Percentiles rank a stretch among this genome's conserved stretches.
Conservation (phyloP, 2,888 invertebrate species). For the Dasysyrphus tricinctus region DNA sequence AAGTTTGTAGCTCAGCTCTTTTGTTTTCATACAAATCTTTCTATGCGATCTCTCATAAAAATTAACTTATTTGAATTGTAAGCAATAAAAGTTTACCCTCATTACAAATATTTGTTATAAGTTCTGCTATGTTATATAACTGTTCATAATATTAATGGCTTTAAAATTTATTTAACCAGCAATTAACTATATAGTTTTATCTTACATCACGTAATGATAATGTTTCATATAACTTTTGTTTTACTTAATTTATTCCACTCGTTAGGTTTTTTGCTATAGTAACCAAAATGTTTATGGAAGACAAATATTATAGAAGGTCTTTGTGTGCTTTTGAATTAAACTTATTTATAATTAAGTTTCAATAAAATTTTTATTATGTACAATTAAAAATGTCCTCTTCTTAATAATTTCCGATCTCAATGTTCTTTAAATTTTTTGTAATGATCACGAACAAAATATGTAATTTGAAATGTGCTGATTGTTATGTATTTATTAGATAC, state of each 20-base stretch:
- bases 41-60: not conserved
- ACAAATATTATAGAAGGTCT: not conserved
- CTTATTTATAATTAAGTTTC: not conserved
- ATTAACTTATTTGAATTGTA: not conserved
- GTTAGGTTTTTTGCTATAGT: not conserved
- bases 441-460: not conserved
- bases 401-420: not conserved
- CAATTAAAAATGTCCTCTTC: not conserved
- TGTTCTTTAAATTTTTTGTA: not conserved
- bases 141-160: not conserved
- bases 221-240: not conserved
- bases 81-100: not conserved
- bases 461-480: not conserved
- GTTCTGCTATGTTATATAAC: not conserved
- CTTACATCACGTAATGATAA: not conserved
- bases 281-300: not conserved
- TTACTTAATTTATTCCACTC: slow-evolving; percentile 2
- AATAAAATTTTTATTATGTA: not conserved
- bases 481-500: not conserved
- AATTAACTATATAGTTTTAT: not conserved
- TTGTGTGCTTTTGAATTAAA: not conserved
- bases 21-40: not conserved
- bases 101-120: slow-evolving; percentile 5
- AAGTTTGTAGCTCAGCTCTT: slow-evolving; percentile 29
- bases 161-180: not conserved